These are phyloP conservation scores for Drosophila borealis DNA, from an alignment of 2,888 invertebrate genomes.

Conservation along the genomic window DNA sequence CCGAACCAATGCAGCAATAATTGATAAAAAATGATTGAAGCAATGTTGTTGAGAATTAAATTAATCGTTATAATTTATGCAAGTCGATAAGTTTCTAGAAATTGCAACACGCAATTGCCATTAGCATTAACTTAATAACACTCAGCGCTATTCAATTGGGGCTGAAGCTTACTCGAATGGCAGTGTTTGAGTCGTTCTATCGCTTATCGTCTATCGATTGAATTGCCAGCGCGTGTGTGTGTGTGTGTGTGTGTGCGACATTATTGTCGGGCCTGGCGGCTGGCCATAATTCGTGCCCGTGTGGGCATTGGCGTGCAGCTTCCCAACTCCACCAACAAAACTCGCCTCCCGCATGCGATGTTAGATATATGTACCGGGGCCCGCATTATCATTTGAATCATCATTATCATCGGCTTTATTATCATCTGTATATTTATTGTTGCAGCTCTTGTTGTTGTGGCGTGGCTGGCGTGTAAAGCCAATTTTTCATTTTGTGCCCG, in stretches of 20 bases:
- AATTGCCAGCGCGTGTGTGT: slow-evolving; percentile 39
- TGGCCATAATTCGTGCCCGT: slow-evolving; percentile 65
- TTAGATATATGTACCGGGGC: background rate
- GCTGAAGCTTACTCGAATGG: background rate
- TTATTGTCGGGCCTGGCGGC: slow-evolving; percentile 41
- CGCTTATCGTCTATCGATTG: slow-evolving; percentile 64
- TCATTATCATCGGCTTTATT: slow-evolving; percentile 38
- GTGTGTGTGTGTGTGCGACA: slow-evolving; percentile 29
- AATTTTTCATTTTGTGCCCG: slow-evolving; percentile 75
- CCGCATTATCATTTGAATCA: slow-evolving; percentile 33
- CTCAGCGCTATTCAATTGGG: slow-evolving; percentile 27
- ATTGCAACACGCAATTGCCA: slow-evolving; percentile 9
- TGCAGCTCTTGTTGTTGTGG: slow-evolving; percentile 34
- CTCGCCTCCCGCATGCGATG: slow-evolving; percentile 5
- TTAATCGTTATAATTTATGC: too few relatives aligned
- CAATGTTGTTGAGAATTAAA: too few relatives aligned
- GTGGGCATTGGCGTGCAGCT: slow-evolving; percentile 34
- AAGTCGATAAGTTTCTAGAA: too few relatives aligned
- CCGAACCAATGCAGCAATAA: too few relatives aligned
- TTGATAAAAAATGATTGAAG: too few relatives aligned
- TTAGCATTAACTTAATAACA: slow-evolving; percentile 17
- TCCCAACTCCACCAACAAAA: slow-evolving; percentile 7
- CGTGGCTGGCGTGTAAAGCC: slow-evolving; percentile 74
- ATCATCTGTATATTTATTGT: slow-evolving; percentile 49
- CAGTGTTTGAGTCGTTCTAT: background rate